Conservation (phyloP, 2,888 invertebrate genomes). For the Anodontia alba region DNA sequence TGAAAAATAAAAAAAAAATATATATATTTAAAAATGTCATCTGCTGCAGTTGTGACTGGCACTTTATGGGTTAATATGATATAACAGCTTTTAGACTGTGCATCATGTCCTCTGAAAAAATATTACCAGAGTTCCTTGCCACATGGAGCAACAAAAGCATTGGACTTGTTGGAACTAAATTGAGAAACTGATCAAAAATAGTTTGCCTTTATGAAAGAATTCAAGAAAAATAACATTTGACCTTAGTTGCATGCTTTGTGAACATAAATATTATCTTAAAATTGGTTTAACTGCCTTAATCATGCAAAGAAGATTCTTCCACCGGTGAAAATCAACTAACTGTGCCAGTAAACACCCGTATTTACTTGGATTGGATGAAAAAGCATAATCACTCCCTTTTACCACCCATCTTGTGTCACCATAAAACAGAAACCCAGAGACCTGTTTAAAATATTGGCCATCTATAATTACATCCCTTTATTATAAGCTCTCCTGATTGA, state of each 20-base stretch:
- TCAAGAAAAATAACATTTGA: background rate
- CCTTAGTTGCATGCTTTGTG: background rate
- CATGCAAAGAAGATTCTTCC: background rate
- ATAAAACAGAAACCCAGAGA: background rate
- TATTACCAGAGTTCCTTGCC: no score
- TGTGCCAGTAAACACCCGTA: constrained; percentile 43
- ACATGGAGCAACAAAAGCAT: no score
- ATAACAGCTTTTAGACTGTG: no score
- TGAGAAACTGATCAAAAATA: no score
- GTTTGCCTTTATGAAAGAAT: no score
- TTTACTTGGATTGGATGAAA: constrained; percentile 21
- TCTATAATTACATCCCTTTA: constrained; percentile 50
- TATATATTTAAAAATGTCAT: no score
- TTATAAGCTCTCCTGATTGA: constrained; percentile 55
- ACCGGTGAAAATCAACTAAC: background rate
- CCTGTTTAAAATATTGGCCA: constrained; percentile 46
- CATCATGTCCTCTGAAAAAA: no score
- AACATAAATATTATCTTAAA: background rate
- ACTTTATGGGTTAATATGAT: no score
- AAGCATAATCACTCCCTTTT: constrained; percentile 43
- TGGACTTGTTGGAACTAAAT: no score
- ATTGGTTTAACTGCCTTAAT: background rate
- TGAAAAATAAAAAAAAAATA: no score
- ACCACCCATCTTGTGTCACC: constrained; percentile 49
- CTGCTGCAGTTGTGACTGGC: no score